Percentiles rank a stretch among this genome's conserved stretches.
phyloP scores from a whole-genome alignment of 1,140 invertebrate genomes.

The Diploscapter pachys region DNA sequence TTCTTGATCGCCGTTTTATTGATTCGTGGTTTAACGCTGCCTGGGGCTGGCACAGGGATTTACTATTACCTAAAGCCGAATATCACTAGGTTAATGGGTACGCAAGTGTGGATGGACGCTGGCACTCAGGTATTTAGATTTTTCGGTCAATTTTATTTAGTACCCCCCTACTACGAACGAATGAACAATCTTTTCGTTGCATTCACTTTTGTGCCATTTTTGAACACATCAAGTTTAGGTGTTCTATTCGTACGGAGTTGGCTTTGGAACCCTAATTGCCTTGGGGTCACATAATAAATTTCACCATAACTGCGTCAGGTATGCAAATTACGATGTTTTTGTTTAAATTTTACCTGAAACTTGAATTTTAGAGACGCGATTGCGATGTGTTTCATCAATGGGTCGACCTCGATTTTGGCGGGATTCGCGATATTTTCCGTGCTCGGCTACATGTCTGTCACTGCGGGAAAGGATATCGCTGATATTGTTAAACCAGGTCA shows the following conservation, averaged over 20 bases:
- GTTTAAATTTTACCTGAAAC: too few relatives aligned
- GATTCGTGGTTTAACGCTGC: slow-evolving; percentile 83
- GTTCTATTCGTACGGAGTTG: slow-evolving; percentile 63
- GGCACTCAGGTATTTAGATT: slow-evolving; percentile 60
- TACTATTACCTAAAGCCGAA: slow-evolving; percentile 87
- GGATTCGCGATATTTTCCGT: slow-evolving; percentile 83
- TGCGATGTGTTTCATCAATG: slow-evolving; percentile 64
- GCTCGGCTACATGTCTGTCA: slow-evolving; percentile 67
- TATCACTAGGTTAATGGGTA: slow-evolving; percentile 51
- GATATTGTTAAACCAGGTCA: slow-evolving; percentile 58
- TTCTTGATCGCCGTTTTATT: slow-evolving; percentile 80
- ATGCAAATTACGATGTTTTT: background rate
- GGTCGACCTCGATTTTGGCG: slow-evolving; percentile 74
- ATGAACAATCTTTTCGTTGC: too few relatives aligned
- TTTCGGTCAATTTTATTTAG: too few relatives aligned
- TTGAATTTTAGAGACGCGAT: slow-evolving; percentile 61
- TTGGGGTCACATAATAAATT: slow-evolving; percentile 76
- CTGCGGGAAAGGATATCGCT: slow-evolving; percentile 52
- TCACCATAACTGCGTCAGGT: slow-evolving; percentile 72
- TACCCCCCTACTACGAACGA: too few relatives aligned
- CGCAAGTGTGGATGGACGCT: slow-evolving; percentile 58
- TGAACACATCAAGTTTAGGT: slow-evolving; percentile 59
- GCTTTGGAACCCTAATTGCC: slow-evolving; percentile 69
- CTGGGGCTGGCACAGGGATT: slow-evolving; percentile 85
- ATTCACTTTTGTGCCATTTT: too few relatives aligned